These are phyloP conservation scores for Coelinius sp. DNA, from an alignment of 2,888 invertebrate genomes.

Conservation along the genomic window DNA sequence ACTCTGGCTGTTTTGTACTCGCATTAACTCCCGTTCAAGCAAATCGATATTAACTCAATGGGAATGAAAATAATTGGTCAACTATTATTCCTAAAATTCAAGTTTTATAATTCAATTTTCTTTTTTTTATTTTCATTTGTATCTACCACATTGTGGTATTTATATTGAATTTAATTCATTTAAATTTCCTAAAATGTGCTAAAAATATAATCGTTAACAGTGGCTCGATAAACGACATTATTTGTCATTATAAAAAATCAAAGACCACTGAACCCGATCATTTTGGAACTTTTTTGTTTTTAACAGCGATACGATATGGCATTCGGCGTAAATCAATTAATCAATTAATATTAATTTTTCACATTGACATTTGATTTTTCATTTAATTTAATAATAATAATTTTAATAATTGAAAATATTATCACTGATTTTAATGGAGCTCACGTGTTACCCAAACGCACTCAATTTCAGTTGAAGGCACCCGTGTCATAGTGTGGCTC, in stretches of 20 bases:
- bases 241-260: background rate
- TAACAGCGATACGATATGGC: conserved; percentile 16
- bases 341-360: background rate
- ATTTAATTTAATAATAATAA: background rate
- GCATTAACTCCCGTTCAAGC: background rate
- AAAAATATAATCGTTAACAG: background rate
- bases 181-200: conserved; percentile 15
- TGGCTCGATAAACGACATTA: background rate
- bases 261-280: background rate
- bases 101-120: background rate
- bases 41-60: conserved; percentile 18
- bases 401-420: background rate
- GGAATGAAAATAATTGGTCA: background rate
- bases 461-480: conserved; percentile 44
- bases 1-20: conserved; percentile 13
- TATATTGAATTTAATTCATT: background rate
- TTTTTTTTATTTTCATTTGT: background rate
- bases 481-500: conserved; percentile 47
- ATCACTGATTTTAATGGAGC: conserved; percentile 18
- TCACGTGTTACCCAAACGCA: conserved; percentile 19
- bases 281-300: conserved; percentile 20
- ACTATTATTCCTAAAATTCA: background rate
- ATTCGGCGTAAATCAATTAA: background rate
- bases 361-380: background rate
- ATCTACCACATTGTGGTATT: conserved; percentile 3